Base-by-base conservation (phyloP, 2,113 vertebrate genomes). In the Sciurus niger region DNA sequence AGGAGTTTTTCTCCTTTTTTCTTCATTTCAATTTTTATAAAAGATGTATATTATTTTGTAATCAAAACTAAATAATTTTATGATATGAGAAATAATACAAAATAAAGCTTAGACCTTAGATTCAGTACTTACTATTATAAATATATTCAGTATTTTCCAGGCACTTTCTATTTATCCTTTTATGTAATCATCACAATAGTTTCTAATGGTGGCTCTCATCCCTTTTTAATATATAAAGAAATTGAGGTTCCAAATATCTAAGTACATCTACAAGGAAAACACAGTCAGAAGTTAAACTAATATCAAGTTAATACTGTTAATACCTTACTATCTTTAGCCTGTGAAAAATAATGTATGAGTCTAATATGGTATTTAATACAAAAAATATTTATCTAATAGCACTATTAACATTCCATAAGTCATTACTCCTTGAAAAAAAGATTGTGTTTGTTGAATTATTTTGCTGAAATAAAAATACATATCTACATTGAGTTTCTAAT, bases 51-150 rank as follows among this genome's bases (percentile, higher is more conserved):
- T 46, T 67, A 30, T 68, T 82, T 67, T 30, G 1, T 67, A 82
- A 92, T 92, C 86, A 79, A 94, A 90, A 95, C 90, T 8, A 85
- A 93, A 63, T 37, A 82, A 53, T 40, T 80, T 84, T 63, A 78
- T 72, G 16, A n/a, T 73, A 40, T 58, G 3, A 25, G 6, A 53
- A 90, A 8, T 74, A 43, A 32, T 40, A 72, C 2, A 51, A 48
- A 51, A 73, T 65, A 60, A 58, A 60, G 63, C 46, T 70, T 85
- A 55, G 1, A 55, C 10, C 34, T 79, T 72, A 17, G 8, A 48
- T 46, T 84, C 20, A 89, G 58, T 90, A 20, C 74, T 18, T 55
- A 74, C 82, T 30, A 84, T 46, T 48, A 25, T 40, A 77, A 92
- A 82, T 65, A 28, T 84, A 79, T 4, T 73, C 37, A 55, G 2